Percentiles rank a stretch among this genome's conserved stretches.
These are phyloP conservation scores for Fabriciana adippe DNA, from an alignment of 2,888 invertebrate species.

Conservation along the genomic window DNA sequence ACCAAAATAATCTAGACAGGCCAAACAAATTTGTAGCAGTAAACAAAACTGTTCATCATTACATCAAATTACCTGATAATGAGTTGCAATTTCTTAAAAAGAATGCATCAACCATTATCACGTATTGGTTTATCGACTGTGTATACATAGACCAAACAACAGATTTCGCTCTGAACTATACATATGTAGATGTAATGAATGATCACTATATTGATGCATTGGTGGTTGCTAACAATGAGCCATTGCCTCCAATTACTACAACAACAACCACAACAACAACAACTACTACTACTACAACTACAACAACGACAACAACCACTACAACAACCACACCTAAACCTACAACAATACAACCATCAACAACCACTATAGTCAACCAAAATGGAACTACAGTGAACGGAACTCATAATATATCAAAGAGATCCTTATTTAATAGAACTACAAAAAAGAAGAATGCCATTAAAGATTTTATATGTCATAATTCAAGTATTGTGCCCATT, in stretches of 20 bases:
- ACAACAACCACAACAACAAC: conserved; percentile 74
- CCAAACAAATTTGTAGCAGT: conserved; percentile 85
- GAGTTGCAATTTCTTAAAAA: conserved; percentile 83
- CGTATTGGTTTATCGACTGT: conserved; percentile 92
- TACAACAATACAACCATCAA: conserved; percentile 44
- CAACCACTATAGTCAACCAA: conserved; percentile 41
- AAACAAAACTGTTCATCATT: conserved; percentile 80
- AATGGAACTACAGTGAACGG: conserved; percentile 38
- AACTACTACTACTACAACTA: conserved; percentile 67
- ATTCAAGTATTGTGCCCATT: conserved; percentile 83
- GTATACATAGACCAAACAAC: conserved; percentile 84
- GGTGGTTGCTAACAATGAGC: conserved; percentile 86
- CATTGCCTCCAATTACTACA: conserved; percentile 79
- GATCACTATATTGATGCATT: conserved; percentile 86
- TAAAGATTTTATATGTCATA: conserved; percentile 60
- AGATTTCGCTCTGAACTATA: conserved; percentile 83
- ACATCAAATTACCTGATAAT: conserved; percentile 80
- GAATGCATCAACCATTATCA: conserved; percentile 77
- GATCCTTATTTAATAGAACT: conserved; percentile 50
- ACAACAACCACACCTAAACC: conserved; percentile 48
- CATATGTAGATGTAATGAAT: conserved; percentile 83
- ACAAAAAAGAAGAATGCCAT: conserved; percentile 46
- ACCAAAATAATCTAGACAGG: conserved; percentile 83
- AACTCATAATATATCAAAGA: conserved; percentile 52
- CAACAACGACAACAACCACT: conserved; percentile 59